A percentile compares a stretch with the other conserved stretches of the same genome.
Conservation (phyloP, 2,797 vertebrate species). For the Salarias fasciatus region DNA sequence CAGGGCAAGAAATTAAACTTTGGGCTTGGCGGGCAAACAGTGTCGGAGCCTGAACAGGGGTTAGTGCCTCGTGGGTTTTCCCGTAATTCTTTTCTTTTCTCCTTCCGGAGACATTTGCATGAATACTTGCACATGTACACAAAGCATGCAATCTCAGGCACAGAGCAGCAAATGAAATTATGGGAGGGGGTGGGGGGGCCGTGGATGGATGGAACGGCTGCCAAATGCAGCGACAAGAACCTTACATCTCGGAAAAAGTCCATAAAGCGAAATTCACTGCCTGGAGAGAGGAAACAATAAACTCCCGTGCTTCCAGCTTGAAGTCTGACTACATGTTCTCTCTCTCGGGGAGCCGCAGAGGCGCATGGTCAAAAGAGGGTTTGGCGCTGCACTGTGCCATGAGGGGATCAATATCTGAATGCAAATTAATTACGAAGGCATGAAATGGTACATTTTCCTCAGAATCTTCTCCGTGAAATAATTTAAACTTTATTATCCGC, state of each 20-base stretch:
- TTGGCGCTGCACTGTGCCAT: neutral
- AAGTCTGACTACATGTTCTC: slow-evolving; percentile 7
- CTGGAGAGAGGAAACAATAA: slow-evolving; percentile 38
- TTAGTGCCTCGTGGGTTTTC: slow-evolving; percentile 12
- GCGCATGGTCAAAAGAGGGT: neutral
- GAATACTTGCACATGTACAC: slow-evolving; percentile 9
- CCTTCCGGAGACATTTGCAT: slow-evolving; percentile 23
- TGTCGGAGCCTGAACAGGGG: slow-evolving; percentile 12
- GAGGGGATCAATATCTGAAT: no score
- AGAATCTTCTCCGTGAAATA: neutral
- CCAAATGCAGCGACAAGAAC: no score
- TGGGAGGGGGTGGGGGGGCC: neutral
- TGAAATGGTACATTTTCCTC: no score
- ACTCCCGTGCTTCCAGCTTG: neutral
- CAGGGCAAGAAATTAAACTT: slow-evolving; percentile 33
- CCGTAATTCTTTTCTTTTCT: slow-evolving; percentile 7
- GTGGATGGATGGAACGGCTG: no score
- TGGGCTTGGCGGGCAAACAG: slow-evolving; percentile 26
- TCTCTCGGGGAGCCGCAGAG: neutral
- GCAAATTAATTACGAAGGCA: no score
- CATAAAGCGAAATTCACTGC: slow-evolving; percentile 15
- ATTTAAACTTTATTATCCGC: neutral
- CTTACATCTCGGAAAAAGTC: slow-evolving; percentile 10
- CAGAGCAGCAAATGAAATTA: slow-evolving; percentile 3
- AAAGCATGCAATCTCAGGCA: slow-evolving; percentile 1